Conservation (phyloP, 2,113 vertebrate genomes). For the Hypanus sabinus region DNA sequence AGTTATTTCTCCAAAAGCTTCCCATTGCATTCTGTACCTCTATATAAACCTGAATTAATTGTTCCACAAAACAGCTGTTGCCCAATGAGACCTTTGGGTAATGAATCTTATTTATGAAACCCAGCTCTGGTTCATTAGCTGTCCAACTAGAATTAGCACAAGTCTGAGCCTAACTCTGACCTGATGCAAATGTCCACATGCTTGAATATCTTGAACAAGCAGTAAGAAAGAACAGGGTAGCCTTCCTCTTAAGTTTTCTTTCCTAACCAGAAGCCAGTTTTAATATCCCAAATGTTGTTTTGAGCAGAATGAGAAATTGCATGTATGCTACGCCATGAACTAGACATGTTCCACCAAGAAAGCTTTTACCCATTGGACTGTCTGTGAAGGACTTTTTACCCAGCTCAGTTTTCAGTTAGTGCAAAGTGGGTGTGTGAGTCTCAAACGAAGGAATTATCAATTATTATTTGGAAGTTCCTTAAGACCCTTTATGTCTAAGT, state of each 20-base stretch:
- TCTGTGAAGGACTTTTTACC: background rate
- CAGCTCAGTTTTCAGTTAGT: background rate
- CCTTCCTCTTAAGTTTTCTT: background rate
- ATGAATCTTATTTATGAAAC: background rate
- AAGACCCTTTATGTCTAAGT: background rate
- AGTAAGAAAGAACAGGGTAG: background rate
- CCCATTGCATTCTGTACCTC: background rate
- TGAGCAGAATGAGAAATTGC: background rate
- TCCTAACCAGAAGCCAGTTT: background rate
- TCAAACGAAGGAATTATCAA: background rate
- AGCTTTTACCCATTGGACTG: background rate
- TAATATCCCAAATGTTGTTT: background rate
- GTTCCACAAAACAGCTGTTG: background rate
- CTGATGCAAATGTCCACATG: background rate
- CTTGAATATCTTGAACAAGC: background rate
- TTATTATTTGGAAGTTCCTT: background rate
- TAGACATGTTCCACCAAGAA: background rate
- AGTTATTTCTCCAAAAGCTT: background rate
- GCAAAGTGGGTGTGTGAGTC: background rate
- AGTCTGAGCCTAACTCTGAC: background rate
- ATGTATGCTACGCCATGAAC: background rate
- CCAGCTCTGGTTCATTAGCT: background rate
- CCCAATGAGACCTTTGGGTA: background rate
- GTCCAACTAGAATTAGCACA: background rate
- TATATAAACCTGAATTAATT: background rate